Evolutionary conservation across 1,140 invertebrate genomes (phyloP), one percentile per base, ranked within the genome.

Genomic region (Lepidurus apus): DNA sequence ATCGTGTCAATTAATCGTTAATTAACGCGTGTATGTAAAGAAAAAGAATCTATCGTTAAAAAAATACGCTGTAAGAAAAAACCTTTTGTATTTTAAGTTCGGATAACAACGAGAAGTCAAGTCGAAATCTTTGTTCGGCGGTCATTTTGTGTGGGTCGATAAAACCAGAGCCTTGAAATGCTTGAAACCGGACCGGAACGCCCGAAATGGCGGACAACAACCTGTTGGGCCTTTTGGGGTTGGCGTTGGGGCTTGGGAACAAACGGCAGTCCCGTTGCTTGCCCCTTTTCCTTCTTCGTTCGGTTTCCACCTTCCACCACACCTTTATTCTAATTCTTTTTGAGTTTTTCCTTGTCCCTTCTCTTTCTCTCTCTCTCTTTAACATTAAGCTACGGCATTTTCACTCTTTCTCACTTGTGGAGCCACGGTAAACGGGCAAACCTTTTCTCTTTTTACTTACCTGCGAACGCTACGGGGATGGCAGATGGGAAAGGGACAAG

Each of bases 131-230:
- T 65, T 65, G 53, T 34, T 34, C 34, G 34, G 34, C 34, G 34
- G 53, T 65, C 53, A 65, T 65, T 65, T 65, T 13, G 17, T 65
- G 9, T 65, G 13, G 53, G 53, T 7, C 53, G 21, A 21, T 17
- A 65, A 65, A 65, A 65, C 53, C 53, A n/a, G 21, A 65, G 21
- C 53, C 53, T 65, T 65, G 53, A 65, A 65, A 65, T 65, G 53
- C 53, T 65, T 65, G 53, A 65, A 65, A 65, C 53, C 53, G 53
- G 53, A 65, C 53, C 53, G 53, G 53, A 65, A 65, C 53, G 53
- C 53, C 21, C 21, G 17, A 65, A 65, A 65, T 65, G 53, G 53
- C 53, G 53, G 45, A 47, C 45, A 65, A 65, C 53, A 65, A 65
- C 53, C 53, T 65, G 53, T 65, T 65, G 53, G 53, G 53, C 34